These are phyloP conservation scores for Tokudaia muenninki DNA, from an alignment of 2,797 vertebrate genomes.

Conservation along the genomic window DNA sequence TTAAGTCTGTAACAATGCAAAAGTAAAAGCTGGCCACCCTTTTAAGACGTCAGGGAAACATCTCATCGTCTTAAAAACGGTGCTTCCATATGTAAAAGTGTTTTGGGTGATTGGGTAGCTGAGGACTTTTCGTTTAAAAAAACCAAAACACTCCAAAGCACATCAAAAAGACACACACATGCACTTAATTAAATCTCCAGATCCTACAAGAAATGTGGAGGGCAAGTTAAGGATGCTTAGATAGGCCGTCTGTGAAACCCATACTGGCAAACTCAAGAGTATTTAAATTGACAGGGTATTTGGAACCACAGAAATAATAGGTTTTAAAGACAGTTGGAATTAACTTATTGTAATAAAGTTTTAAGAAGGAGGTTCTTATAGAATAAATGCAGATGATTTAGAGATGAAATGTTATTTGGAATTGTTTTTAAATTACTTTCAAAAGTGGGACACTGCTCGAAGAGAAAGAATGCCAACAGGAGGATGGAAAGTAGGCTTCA, in stretches of 20 bases:
- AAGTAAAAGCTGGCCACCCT: conserved; percentile 18
- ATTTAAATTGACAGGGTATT: neutral
- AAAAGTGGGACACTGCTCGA: neutral
- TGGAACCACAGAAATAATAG: conserved; percentile 22
- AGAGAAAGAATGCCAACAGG: neutral
- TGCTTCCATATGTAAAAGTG: neutral
- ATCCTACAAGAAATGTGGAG: neutral
- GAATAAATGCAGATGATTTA: conserved; percentile 28
- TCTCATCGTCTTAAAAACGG: conserved; percentile 16
- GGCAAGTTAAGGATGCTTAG: neutral
- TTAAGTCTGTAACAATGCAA: neutral
- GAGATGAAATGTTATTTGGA: conserved; percentile 4
- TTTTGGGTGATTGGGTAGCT: neutral
- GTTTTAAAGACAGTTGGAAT: neutral
- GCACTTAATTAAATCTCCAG: conserved; percentile 3
- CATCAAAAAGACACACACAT: neutral
- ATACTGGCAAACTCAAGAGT: neutral
- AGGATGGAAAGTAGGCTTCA: neutral
- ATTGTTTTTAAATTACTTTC: conserved; percentile 1
- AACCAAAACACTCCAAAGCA: neutral
- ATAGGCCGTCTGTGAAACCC: neutral
- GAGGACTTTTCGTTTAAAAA: conserved; percentile 18
- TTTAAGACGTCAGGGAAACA: conserved; percentile 1
- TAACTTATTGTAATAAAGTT: neutral
- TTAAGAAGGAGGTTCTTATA: neutral